Conservation (phyloP, 1,140 invertebrate genomes). For the Dinothrombium tinctorium region DNA sequence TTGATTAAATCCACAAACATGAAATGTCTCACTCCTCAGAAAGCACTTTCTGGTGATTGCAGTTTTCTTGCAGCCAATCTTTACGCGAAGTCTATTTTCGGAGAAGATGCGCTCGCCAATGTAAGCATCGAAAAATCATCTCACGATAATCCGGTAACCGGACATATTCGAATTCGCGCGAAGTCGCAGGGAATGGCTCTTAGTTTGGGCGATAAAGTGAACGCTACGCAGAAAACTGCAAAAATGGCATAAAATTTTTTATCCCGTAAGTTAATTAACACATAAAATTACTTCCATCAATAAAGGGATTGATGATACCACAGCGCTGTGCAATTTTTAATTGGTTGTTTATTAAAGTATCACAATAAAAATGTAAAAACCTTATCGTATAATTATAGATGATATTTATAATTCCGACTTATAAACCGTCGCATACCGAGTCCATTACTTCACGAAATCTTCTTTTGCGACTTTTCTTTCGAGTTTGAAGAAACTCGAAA, state of each 20-base stretch:
- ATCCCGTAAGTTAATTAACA: too few species aligned
- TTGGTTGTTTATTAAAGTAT: too few species aligned
- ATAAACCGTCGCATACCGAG: too few species aligned
- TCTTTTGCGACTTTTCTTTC: too few species aligned
- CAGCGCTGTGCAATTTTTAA: too few species aligned
- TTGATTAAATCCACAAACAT: conserved; percentile 89
- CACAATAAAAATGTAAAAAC: too few species aligned
- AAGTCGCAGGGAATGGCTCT: conserved; percentile 98
- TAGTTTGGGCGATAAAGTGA: conserved; percentile 87
- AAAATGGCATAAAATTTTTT: conserved; percentile 10
- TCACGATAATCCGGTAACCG: conserved; percentile 62
- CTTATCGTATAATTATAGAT: too few species aligned
- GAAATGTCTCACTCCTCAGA: conserved; percentile 91
- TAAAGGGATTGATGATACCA: too few species aligned
- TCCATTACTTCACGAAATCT: too few species aligned
- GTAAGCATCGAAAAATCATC: conserved; percentile 82
- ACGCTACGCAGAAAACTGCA: conserved; percentile 51
- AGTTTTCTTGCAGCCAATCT: conserved; percentile 98
- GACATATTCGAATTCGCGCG: conserved; percentile 86
- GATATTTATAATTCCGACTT: too few species aligned
- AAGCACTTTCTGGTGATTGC: conserved; percentile 80
- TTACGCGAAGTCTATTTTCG: conserved; percentile 96
- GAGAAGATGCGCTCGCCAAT: conserved; percentile 95
- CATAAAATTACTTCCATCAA: too few species aligned
- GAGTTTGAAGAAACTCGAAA: too few species aligned